A percentile compares a stretch with the other conserved stretches of the same genome.
Conservation (phyloP, 2,113 vertebrate species). For the Mastomys coucha region DNA sequence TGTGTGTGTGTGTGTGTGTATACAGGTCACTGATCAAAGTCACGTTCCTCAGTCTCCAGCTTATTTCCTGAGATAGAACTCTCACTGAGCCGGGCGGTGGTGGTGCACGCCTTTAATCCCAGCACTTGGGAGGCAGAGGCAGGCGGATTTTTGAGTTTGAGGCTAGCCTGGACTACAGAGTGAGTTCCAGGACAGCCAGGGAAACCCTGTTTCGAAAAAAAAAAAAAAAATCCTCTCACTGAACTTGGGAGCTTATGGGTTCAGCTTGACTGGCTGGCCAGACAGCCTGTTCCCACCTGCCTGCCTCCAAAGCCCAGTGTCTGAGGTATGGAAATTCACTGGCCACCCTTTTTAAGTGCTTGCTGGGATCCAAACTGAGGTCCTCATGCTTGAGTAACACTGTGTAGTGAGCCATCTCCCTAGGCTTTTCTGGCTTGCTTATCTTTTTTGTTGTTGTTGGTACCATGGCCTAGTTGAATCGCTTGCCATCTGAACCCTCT, state of each 20-base stretch:
- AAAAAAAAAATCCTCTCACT: too few relatives aligned
- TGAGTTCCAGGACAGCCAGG: too few relatives aligned
- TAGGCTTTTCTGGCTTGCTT: not conserved
- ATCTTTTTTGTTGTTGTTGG: not conserved
- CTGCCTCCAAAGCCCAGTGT: too few relatives aligned
- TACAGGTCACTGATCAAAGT: not conserved
- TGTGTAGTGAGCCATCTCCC: not conserved
- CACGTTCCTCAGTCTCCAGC: not conserved
- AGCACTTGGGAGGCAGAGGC: too few relatives aligned
- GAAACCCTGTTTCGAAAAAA: too few relatives aligned
- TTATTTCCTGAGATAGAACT: not conserved
- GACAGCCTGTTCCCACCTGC: not conserved
- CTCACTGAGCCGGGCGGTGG: too few relatives aligned
- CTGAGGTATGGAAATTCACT: not conserved
- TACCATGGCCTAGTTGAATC: too few relatives aligned
- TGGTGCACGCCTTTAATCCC: too few relatives aligned
- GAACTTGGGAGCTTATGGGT: not conserved
- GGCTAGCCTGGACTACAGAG: too few relatives aligned
- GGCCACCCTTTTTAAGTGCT: not conserved
- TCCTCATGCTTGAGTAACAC: not conserved
- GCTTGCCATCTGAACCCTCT: not conserved
- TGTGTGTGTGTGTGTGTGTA: not conserved
- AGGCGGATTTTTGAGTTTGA: too few relatives aligned
- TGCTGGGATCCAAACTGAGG: not conserved
- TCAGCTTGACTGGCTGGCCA: not conserved